Evolutionary conservation across 1,140 invertebrate genomes (phyloP), one percentile per base, ranked within the genome.

Genomic region (Nasonia giraulti): DNA sequence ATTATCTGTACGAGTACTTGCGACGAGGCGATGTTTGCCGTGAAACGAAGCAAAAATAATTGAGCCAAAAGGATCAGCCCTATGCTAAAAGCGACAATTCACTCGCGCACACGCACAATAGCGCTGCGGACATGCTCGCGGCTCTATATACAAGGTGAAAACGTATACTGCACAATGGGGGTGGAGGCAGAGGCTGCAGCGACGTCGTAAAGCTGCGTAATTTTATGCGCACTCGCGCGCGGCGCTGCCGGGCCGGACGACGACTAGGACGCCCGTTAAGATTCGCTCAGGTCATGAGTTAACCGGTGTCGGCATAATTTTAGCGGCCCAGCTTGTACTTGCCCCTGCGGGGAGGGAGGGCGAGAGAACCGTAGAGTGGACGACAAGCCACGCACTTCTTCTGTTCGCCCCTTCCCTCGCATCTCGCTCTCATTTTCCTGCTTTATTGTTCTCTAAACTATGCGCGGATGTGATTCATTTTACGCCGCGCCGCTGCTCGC

Each of bases 181-280:
- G 50, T 4, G 33, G 33, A 37, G 55, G 74, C 47, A 31, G 14
- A 7, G 44, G 69, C 47, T 62, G 12, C 23, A 20, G 55, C 40
- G 62, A 87, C 86, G 86, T 88, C 89, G 88, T 90, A 89, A 90
- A 90, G 87, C 82, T 83, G 84, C 83, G 88, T 90, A 90, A 90
- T 90, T 90, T 90, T 89, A 89, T 89, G 87, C 87, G 86, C 86
- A 80, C 80, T 37, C 33, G 33, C 33, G 33, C 33, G 33, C 33
- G 33, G 84, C 37, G 23, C 14, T 40, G 66, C 40, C 8, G 40
- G 40, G 44, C 12, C 50, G 20, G 76, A 33, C 55, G 55, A 5
- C n/a, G n/a, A 14, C 33, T 62, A 27, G 37, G 75, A 68, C 75
- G 44, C 76, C 82, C 68, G 83, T 80, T 84, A 84, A 84, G 83